Evolutionary conservation across 1,140 invertebrate genomes (phyloP).

Genomic region (Trichoplusia ni): DNA sequence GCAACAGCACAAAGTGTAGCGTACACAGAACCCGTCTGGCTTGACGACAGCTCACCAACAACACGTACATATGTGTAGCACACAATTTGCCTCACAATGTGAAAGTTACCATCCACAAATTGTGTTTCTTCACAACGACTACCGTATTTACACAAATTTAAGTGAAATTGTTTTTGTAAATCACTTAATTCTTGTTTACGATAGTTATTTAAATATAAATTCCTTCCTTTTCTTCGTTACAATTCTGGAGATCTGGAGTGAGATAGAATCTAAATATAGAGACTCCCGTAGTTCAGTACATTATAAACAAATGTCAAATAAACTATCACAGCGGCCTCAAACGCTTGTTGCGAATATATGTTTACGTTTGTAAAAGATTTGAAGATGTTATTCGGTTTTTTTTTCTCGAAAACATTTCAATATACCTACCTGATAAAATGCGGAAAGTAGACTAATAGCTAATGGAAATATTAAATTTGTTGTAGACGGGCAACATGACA

Average conservation of each 20-base stretch:
- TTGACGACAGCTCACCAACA: slow-evolving; percentile 52
- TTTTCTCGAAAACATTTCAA: background rate
- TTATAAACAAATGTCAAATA: slow-evolving; percentile 27
- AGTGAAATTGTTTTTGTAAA: background rate
- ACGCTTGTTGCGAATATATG: slow-evolving; percentile 9
- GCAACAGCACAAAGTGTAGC: slow-evolving; percentile 5
- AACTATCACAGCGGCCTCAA: slow-evolving; percentile 9
- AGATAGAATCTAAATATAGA: slow-evolving; percentile 8
- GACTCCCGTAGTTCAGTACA: background rate
- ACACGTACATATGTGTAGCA: slow-evolving; percentile 12
- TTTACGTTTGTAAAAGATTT: background rate
- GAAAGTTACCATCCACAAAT: slow-evolving; percentile 38
- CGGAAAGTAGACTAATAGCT: slow-evolving; percentile 1
- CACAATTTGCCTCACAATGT: slow-evolving; percentile 35
- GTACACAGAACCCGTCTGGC: slow-evolving; percentile 57
- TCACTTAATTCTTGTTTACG: background rate
- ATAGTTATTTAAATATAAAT: background rate
- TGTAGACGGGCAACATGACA: slow-evolving; percentile 5
- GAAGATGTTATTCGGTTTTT: background rate
- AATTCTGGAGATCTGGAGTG: background rate
- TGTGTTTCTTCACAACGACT: slow-evolving; percentile 2
- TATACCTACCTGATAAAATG: background rate
- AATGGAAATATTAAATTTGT: slow-evolving; percentile 10
- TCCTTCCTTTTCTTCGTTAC: background rate
- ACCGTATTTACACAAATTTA: background rate